phyloP scores from a whole-genome alignment of 1,140 invertebrate genomes.

The Contarinia nasturtii region DNA sequence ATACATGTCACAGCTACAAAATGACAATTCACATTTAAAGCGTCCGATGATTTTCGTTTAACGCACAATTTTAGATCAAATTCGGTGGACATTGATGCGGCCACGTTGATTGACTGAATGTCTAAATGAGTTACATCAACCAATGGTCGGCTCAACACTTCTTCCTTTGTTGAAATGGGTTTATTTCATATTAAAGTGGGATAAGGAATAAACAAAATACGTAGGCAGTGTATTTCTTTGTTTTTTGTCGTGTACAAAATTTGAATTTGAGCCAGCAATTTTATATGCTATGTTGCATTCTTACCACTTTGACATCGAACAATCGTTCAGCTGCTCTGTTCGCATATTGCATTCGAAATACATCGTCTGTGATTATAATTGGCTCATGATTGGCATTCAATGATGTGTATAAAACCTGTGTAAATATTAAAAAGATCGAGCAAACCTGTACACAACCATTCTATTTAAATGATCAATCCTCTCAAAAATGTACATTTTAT shows the following conservation, averaged over 20 bases:
- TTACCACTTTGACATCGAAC: constrained; percentile 23
- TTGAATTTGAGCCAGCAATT: too few relatives aligned
- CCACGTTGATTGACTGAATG: constrained; percentile 45
- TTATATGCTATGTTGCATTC: background rate
- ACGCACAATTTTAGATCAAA: constrained; percentile 75
- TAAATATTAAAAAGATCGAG: background rate
- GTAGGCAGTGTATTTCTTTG: too few relatives aligned
- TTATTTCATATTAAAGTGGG: too few relatives aligned
- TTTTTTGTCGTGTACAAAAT: too few relatives aligned
- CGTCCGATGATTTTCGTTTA: constrained; percentile 58
- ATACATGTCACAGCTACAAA: constrained; percentile 46
- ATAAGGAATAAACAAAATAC: background rate
- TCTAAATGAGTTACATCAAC: constrained; percentile 30
- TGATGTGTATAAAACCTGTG: constrained; percentile 63
- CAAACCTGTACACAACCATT: too few relatives aligned
- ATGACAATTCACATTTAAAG: constrained; percentile 56
- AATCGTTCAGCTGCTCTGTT: constrained; percentile 20
- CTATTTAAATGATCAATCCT: too few relatives aligned
- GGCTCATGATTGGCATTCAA: constrained; percentile 68
- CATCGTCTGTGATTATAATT: constrained; percentile 70
- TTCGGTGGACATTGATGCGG: constrained; percentile 28
- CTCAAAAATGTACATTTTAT: too few relatives aligned
- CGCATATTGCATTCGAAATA: constrained; percentile 52
- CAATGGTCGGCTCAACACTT: constrained; percentile 58
- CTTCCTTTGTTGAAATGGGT: constrained; percentile 27